A percentile compares a stretch with the other conserved stretches of the same genome.
Conservation (phyloP, 2,797 vertebrate species). For the Anas bahamensis region DNA sequence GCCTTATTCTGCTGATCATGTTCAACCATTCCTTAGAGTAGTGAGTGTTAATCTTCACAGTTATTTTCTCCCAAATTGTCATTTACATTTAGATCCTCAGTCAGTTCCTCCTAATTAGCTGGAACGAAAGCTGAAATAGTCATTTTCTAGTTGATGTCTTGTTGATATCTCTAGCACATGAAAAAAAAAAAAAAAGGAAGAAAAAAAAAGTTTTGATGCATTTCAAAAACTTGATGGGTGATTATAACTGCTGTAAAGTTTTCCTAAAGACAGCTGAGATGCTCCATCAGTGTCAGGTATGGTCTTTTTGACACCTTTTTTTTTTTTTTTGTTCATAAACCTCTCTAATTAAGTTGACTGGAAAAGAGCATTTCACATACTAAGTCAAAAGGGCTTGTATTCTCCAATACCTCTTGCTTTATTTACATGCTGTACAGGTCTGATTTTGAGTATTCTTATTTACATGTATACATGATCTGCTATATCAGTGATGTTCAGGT, state of each 20-base stretch:
- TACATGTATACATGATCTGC: background rate
- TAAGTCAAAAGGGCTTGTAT: background rate
- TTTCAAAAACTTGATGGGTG: background rate
- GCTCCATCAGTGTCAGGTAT: background rate
- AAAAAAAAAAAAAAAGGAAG: fast-evolving
- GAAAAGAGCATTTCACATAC: background rate
- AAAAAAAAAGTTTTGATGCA: background rate
- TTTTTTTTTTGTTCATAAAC: background rate
- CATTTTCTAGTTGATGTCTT: background rate
- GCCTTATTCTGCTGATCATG: background rate
- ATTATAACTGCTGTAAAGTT: background rate
- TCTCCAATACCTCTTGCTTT: background rate
- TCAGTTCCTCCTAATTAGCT: background rate
- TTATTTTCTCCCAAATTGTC: background rate
- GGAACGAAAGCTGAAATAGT: background rate
- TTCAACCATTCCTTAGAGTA: background rate
- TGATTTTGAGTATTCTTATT: background rate
- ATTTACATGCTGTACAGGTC: background rate
- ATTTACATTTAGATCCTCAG: background rate
- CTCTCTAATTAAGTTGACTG: background rate
- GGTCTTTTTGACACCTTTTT: background rate
- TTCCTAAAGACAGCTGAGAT: background rate
- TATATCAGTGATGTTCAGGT: background rate
- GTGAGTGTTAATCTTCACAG: background rate
- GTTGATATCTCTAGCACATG: background rate